Conservation (phyloP, 2,113 vertebrate genomes). For the Sinocyclocheilus rhinocerous region DNA sequence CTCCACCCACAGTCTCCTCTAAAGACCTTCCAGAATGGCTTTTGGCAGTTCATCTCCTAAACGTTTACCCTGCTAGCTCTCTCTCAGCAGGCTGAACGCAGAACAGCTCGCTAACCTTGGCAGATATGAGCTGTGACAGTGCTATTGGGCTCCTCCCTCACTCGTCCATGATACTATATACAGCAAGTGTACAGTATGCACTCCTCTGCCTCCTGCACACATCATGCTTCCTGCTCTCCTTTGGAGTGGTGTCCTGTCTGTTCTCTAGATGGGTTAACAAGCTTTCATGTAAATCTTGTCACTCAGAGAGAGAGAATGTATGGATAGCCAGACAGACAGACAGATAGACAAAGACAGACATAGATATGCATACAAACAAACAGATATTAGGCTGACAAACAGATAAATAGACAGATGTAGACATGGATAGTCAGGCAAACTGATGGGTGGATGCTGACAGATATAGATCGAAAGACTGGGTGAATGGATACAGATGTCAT, state of each 20-base stretch:
- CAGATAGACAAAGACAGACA: neutral
- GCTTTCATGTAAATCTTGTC: neutral
- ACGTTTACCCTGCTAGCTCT: constrained; percentile 4
- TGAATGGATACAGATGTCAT: too few species aligned
- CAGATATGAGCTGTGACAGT: constrained; percentile 1
- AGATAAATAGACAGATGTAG: neutral
- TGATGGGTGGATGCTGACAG: neutral
- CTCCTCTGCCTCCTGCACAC: neutral
- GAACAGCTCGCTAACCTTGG: constrained; percentile 1
- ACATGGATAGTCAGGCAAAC: neutral
- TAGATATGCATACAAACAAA: neutral
- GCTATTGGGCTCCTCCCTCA: constrained; percentile 27
- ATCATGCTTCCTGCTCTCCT: neutral
- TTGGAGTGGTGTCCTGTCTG: neutral
- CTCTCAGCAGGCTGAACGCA: constrained; percentile 15
- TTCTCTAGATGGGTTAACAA: neutral
- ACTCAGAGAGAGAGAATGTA: neutral
- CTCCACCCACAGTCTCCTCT: neutral
- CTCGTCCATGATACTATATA: neutral
- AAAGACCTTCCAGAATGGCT: constrained; percentile 36
- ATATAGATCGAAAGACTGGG: too few species aligned
- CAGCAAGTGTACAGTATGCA: constrained; percentile 7
- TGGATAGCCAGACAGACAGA: neutral
- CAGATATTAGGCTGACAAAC: neutral
- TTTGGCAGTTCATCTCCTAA: constrained; percentile 36